A percentile compares a stretch with the other conserved stretches of the same genome.
Evolutionary conservation across 37 sponge, comb jelly and placozoan species (phyloP).

Genomic region (Haliclona indistincta): DNA sequence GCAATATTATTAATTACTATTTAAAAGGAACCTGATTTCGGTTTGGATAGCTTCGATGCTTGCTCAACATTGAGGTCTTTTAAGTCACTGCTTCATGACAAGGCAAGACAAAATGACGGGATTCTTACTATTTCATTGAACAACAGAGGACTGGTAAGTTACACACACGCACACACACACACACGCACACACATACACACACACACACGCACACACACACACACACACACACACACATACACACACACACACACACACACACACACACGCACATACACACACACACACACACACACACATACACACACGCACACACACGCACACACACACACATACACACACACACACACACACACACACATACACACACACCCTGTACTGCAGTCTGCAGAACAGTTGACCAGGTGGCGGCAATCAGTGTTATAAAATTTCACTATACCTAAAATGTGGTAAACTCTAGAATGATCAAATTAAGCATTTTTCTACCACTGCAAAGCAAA

Average conservation of each 20-base stretch:
- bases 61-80: too few species aligned
- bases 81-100: background rate
- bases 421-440: too few species aligned
- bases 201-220: conserved; percentile 20
- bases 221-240: conserved; percentile 14
- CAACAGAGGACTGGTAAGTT: background rate
- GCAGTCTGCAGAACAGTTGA: too few species aligned
- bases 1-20: too few species aligned
- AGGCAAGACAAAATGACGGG: background rate
- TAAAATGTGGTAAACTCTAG: too few species aligned
- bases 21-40: too few species aligned
- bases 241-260: conserved; percentile 40
- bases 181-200: conserved; percentile 11
- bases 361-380: background rate
- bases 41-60: too few species aligned
- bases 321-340: conserved; percentile 43
- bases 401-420: too few species aligned
- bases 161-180: background rate
- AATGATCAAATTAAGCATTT: too few species aligned
- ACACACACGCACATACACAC: conserved; percentile 52
- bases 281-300: conserved; percentile 55
- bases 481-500: too few species aligned
- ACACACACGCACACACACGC: conserved; percentile 39
- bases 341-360: conserved; percentile 43
- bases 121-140: background rate